phyloP scores from a whole-genome alignment of 1,140 invertebrate species.

The Lithobius niger region DNA sequence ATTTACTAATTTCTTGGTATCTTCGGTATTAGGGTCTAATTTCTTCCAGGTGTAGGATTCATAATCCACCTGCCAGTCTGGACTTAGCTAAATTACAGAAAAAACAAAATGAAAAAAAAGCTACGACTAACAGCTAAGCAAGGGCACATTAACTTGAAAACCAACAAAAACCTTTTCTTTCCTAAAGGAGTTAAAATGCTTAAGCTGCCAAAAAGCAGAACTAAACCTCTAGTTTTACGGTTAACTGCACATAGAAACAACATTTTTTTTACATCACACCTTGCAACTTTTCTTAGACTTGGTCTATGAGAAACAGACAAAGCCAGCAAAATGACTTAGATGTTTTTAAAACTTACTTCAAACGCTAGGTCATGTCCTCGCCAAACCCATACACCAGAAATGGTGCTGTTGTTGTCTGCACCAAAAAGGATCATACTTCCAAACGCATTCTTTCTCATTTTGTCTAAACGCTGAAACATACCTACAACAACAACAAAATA shows the following conservation, averaged over 20 bases:
- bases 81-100: slow-evolving; percentile 44
- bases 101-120: slow-evolving; percentile 2
- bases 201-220: too few relatives aligned
- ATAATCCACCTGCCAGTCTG: slow-evolving; percentile 94
- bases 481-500: slow-evolving; percentile 35
- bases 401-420: slow-evolving; percentile 76
- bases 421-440: slow-evolving; percentile 89
- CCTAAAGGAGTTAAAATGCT: too few relatives aligned
- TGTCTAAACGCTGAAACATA: slow-evolving; percentile 96
- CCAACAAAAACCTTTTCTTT: too few relatives aligned
- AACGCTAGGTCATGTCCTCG: slow-evolving; percentile 89
- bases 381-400: slow-evolving; percentile 96
- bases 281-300: too few relatives aligned
- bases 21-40: slow-evolving; percentile 61
- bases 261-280: too few relatives aligned
- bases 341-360: slow-evolving; percentile 39
- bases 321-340: too few relatives aligned
- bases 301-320: too few relatives aligned
- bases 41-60: slow-evolving; percentile 96
- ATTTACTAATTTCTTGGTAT: slow-evolving; percentile 79
- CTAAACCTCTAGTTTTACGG: too few relatives aligned
- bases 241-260: too few relatives aligned
- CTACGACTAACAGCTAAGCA: not conserved
- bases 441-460: slow-evolving; percentile 93
- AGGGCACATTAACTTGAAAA: too few relatives aligned